Percentiles rank a stretch among this genome's conserved stretches.
These are phyloP conservation scores for Pseudococcus viburni DNA, from an alignment of 2,888 invertebrate genomes.

Conservation along the genomic window DNA sequence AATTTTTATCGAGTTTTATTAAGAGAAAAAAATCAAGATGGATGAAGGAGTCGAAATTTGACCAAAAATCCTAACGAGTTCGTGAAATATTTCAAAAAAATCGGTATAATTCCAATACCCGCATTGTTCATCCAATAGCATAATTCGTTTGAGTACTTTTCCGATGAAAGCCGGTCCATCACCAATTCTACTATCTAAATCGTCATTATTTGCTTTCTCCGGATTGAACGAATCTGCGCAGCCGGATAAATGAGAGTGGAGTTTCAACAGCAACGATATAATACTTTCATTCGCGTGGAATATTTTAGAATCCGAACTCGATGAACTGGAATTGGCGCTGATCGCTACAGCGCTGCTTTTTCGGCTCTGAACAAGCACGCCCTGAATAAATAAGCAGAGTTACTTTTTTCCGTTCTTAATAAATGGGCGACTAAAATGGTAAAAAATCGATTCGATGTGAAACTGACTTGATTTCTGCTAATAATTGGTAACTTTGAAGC, in stretches of 20 bases:
- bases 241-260: slow-evolving; percentile 91
- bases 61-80: background rate
- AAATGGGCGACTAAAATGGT: background rate
- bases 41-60: no score
- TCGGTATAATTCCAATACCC: slow-evolving; percentile 67
- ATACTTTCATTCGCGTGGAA: slow-evolving; percentile 84
- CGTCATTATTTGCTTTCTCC: slow-evolving; percentile 64
- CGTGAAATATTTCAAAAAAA: background rate
- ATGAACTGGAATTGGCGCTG: background rate
- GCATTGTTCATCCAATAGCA: slow-evolving; percentile 80
- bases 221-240: slow-evolving; percentile 82
- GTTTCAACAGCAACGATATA: slow-evolving; percentile 87
- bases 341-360: slow-evolving; percentile 49
- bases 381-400: background rate
- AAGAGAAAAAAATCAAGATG: no score
- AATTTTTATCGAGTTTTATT: background rate
- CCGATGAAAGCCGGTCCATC: slow-evolving; percentile 92
- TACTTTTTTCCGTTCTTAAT: background rate
- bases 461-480: background rate
- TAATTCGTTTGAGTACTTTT: slow-evolving; percentile 83
- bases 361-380: background rate
- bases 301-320: slow-evolving; percentile 53
- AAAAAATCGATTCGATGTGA: background rate
- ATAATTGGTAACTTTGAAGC: slow-evolving; percentile 58
- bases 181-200: slow-evolving; percentile 76